These are phyloP conservation scores for Betta splendens DNA, from an alignment of 2,797 vertebrate species.

Conservation along the genomic window DNA sequence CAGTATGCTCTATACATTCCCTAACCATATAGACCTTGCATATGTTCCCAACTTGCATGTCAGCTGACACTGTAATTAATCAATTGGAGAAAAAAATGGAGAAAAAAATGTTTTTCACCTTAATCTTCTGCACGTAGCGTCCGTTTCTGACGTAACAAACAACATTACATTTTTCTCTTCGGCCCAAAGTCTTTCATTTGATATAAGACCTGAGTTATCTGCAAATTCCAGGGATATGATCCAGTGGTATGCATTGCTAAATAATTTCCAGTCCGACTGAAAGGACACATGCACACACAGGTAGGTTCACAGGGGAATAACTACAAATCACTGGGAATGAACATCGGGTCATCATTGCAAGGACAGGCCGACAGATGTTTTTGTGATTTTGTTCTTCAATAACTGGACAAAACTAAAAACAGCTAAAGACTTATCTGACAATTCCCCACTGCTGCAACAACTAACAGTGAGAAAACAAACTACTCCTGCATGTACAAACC, in stretches of 20 bases:
- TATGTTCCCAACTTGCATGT: background rate
- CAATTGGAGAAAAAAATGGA: too few species aligned
- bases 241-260: background rate
- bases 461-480: background rate
- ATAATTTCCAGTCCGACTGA: background rate
- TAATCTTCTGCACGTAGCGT: background rate
- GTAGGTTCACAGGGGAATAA: background rate
- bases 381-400: background rate
- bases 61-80: background rate
- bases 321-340: background rate
- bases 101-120: background rate
- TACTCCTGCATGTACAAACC: background rate
- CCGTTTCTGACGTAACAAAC: background rate
- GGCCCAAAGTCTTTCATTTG: background rate
- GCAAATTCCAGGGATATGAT: background rate
- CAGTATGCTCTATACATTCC: background rate
- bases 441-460: background rate
- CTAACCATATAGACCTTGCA: background rate
- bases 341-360: constrained; percentile 5
- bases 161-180: background rate
- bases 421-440: background rate
- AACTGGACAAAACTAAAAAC: background rate
- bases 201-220: background rate
- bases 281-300: background rate
- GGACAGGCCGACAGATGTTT: background rate